These are phyloP conservation scores for Chaetodon auriga DNA, from an alignment of 2,113 vertebrate genomes.

Conservation along the genomic window DNA sequence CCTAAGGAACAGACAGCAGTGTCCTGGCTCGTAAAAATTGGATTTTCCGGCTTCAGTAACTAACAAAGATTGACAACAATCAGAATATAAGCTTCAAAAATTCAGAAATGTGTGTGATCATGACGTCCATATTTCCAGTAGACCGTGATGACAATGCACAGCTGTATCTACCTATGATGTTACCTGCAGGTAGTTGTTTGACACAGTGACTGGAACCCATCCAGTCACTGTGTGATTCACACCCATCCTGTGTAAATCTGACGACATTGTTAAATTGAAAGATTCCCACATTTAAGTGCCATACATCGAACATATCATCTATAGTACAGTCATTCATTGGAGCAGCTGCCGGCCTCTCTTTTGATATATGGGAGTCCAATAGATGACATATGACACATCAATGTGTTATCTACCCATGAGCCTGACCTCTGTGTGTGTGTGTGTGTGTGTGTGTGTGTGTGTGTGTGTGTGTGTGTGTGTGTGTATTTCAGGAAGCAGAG, in stretches of 20 bases:
- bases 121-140: not conserved
- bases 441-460: not conserved
- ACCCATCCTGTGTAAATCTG: not conserved
- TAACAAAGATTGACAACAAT: not conserved
- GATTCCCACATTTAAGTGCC: not conserved
- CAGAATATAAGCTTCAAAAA: too few species aligned
- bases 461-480: constrained; percentile 1
- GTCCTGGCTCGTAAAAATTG: not conserved
- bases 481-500: constrained; percentile 88
- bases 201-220: not conserved
- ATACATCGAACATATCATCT: too few species aligned
- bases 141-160: not conserved
- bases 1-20: not conserved
- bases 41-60: not conserved
- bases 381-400: not conserved
- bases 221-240: too few species aligned
- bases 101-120: not conserved
- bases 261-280: not conserved
- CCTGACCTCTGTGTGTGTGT: constrained; percentile 1
- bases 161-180: not conserved
- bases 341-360: too few species aligned
- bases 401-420: not conserved
- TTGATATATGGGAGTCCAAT: too few species aligned
- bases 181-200: not conserved
- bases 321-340: too few species aligned